A percentile compares a stretch with the other conserved stretches of the same genome.
Evolutionary conservation across 2,113 vertebrate species (phyloP).

Genomic region (Isurus oxyrinchus): DNA sequence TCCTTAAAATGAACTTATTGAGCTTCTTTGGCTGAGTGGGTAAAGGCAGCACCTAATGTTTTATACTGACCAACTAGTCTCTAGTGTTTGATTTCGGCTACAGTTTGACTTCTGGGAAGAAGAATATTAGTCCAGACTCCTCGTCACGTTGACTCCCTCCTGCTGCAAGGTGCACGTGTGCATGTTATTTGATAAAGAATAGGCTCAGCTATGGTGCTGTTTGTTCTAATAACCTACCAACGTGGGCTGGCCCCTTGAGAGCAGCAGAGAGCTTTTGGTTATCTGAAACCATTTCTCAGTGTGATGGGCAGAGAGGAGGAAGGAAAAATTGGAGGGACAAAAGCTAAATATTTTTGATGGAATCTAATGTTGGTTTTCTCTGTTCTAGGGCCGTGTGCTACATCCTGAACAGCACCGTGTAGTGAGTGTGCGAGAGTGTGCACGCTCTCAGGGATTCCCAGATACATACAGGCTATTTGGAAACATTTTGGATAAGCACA

Average conservation of each 20-base stretch:
- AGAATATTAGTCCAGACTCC: neutral
- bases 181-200: neutral
- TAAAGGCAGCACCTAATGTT: neutral
- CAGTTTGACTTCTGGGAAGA: neutral
- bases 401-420: conserved; percentile 92
- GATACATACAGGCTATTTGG: conserved; percentile 90
- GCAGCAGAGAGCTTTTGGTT: neutral
- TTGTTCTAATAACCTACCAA: neutral
- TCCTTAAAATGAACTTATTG: neutral
- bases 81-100: neutral
- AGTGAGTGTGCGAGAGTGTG: conserved; percentile 87
- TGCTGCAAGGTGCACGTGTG: neutral
- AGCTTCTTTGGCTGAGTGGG: neutral
- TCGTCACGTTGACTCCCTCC: neutral
- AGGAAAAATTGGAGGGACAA: neutral
- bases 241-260: no score
- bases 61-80: neutral
- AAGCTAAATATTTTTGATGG: neutral
- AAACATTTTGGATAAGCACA: conserved; percentile 88
- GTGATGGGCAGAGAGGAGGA: neutral
- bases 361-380: neutral
- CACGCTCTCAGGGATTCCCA: conserved; percentile 89
- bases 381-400: conserved; percentile 75
- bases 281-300: neutral
- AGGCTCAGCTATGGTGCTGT: no score